Evolutionary conservation across 2,113 vertebrate species (phyloP).

Genomic region (Saiga tatarica): DNA sequence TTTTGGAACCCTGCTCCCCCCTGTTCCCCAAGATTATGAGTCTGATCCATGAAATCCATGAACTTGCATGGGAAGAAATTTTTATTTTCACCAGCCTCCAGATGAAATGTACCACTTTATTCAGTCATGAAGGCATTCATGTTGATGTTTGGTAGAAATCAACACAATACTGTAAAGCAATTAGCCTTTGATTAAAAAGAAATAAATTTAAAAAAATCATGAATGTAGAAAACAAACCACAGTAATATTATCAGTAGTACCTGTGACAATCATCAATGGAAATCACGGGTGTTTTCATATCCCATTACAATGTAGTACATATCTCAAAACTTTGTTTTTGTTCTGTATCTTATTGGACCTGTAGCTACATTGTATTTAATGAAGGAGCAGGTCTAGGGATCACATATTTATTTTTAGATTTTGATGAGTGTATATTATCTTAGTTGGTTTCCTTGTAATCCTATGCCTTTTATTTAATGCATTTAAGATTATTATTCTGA

Average conservation of each 20-base stretch:
- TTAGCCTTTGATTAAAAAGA: background rate
- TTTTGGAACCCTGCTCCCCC: background rate
- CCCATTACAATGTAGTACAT: background rate
- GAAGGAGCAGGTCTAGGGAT: background rate
- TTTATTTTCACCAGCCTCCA: background rate
- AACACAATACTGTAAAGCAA: background rate
- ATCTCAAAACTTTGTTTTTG: background rate
- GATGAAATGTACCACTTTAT: background rate
- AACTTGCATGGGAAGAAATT: background rate
- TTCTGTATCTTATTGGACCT: background rate
- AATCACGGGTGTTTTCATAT: background rate
- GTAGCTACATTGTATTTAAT: background rate
- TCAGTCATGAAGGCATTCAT: background rate
- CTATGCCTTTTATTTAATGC: background rate
- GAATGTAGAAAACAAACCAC: background rate
- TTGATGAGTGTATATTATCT: background rate
- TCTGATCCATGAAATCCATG: background rate
- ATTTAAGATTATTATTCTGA: background rate
- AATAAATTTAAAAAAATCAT: accelerated
- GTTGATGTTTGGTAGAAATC: background rate
- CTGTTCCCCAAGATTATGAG: background rate
- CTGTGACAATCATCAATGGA: background rate
- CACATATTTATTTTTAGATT: background rate
- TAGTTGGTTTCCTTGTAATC: background rate
- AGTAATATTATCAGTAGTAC: background rate